A percentile compares a stretch with the other conserved stretches of the same genome.
Evolutionary conservation across 1,140 invertebrate species (phyloP).

Genomic region (Leptopilina boulardi): DNA sequence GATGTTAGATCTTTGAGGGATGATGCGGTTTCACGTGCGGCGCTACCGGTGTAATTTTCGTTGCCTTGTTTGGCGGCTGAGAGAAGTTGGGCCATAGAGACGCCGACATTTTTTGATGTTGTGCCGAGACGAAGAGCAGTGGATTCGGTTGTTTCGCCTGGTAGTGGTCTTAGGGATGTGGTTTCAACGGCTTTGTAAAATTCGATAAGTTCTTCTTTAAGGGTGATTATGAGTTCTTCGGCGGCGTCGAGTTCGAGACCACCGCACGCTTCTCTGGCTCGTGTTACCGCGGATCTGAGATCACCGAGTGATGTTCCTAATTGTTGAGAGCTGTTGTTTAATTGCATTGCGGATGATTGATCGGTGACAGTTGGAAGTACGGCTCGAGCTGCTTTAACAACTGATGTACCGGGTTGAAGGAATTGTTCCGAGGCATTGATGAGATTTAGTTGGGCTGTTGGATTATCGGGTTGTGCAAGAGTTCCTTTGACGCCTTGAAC

Average conservation of each 20-base stretch:
- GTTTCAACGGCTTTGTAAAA: constrained; percentile 85
- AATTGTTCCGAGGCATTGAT: constrained; percentile 93
- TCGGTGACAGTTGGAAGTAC: constrained; percentile 92
- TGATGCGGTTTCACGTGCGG: constrained; percentile 87
- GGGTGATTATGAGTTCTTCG: constrained; percentile 85
- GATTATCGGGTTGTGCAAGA: constrained; percentile 83
- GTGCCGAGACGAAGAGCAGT: constrained; percentile 84
- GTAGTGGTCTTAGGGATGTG: constrained; percentile 86
- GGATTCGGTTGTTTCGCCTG: constrained; percentile 90
- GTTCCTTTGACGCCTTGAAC: constrained; percentile 89
- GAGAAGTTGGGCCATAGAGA: constrained; percentile 86
- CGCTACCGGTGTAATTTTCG: constrained; percentile 88
- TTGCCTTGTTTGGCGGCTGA: constrained; percentile 91
- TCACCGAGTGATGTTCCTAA: constrained; percentile 87
- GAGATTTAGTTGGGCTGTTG: constrained; percentile 86
- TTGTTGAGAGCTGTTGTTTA: constrained; percentile 84
- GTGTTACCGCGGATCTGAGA: constrained; percentile 86
- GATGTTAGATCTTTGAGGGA: constrained; percentile 83
- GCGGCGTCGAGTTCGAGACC: constrained; percentile 91
- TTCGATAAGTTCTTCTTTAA: constrained; percentile 90
- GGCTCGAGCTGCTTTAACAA: constrained; percentile 87
- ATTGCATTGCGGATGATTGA: constrained; percentile 82
- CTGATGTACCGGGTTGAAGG: constrained; percentile 83
- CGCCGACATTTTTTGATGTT: constrained; percentile 80
- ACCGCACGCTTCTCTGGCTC: constrained; percentile 91